Evolutionary conservation across 2,888 invertebrate genomes (phyloP), one percentile per base, ranked within the genome.

Genomic region (Pristionchus maxplancki): DNA sequence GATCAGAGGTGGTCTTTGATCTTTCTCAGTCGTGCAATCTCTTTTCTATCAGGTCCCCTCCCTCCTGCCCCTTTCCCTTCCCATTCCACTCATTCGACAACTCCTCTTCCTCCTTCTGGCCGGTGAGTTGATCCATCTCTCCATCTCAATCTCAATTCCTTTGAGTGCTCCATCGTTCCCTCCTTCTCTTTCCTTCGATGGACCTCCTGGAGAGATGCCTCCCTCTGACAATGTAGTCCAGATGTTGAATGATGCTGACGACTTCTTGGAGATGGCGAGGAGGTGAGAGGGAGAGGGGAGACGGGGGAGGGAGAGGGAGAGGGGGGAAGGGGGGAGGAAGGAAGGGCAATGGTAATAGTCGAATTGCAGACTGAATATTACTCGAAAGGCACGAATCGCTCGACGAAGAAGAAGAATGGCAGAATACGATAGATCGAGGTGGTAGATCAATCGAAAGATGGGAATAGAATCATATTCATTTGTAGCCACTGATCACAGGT

Each of bases 221-320:
- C 85, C 85, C n/a, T 64, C 62, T 40, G 85, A 85, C 15, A 85
- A 85, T 67, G 31, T 85, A 6, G 85, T 85, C 28, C 85, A 64
- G 24, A 62, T 85, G 85, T 28, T 85, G 5, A 85, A 85, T 85
- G 85, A 67, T 15, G 85, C 85, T 28, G 64, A 85, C 44, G 85
- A 85, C 64, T 85, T 62, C 44, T 24, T 64, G 6, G 85, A 85
- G 24, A 85, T 85, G 85, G 85, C 85, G 2, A 62, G 40, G 37
- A 53, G 20, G 82, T 83, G 13, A 31, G 53, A 83, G 48, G 34
- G 1, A 20, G 44, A n/a, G n/a, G n/a, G n/a, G n/a, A n/a, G n/a
- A n/a, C n/a, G n/a, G n/a, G n/a, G n/a, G n/a, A n/a, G n/a, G n/a
- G n/a, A n/a, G n/a, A n/a, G n/a, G n/a, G n/a, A n/a, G n/a, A n/a